Evolutionary conservation across 2,888 invertebrate species (phyloP).

Genomic region (Ypsolopha sequella): DNA sequence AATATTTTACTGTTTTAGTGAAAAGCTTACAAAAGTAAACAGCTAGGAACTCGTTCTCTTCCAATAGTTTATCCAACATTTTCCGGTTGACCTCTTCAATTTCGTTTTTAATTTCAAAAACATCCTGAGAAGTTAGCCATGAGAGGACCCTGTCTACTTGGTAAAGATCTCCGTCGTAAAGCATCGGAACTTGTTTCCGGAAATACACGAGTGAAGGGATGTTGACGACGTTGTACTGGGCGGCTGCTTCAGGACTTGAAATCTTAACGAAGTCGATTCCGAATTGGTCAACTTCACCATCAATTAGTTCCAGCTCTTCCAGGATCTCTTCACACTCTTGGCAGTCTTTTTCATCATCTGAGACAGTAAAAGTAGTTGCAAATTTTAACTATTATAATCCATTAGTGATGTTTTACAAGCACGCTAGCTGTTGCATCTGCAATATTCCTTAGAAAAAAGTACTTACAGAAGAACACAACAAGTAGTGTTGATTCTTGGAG

Average conservation of each 20-base stretch:
- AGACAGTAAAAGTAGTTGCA: conserved; percentile 9
- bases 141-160: conserved; percentile 88
- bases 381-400: not conserved
- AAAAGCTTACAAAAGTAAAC: conserved; percentile 92
- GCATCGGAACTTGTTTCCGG: conserved; percentile 83
- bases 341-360: conserved; percentile 88
- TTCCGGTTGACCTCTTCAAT: conserved; percentile 97
- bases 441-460: not conserved
- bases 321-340: conserved; percentile 92
- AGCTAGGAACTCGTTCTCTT: conserved; percentile 95
- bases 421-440: too few relatives aligned
- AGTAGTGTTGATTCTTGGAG: conserved; percentile 88
- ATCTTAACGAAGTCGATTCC: conserved; percentile 97
- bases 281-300: conserved; percentile 92
- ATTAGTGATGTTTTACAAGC: too few relatives aligned
- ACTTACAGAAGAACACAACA: conserved; percentile 92
- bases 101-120: conserved; percentile 95
- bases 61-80: conserved; percentile 94
- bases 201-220: conserved; percentile 91
- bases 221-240: conserved; percentile 84
- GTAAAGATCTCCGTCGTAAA: conserved; percentile 90
- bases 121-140: conserved; percentile 94
- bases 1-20: not conserved
- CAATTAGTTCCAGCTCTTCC: conserved; percentile 92
- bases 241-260: conserved; percentile 83